Conservation (phyloP, 2,113 vertebrate species). For the Oreochromis spilurus region DNA sequence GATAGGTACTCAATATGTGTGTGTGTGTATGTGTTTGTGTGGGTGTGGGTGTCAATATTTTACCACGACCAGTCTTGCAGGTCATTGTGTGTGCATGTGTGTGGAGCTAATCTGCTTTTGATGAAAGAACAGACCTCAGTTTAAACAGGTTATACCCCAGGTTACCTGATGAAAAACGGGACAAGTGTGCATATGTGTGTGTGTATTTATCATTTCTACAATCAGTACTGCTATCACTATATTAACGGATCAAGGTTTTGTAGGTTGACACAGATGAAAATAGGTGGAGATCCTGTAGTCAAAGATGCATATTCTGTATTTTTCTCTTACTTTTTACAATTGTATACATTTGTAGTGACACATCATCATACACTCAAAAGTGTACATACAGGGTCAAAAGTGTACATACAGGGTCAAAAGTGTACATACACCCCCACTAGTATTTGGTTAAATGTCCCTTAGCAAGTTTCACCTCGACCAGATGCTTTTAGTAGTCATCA, state of each 20-base stretch:
- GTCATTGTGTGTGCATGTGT: not conserved
- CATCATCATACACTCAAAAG: not conserved
- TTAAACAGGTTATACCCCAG: not conserved
- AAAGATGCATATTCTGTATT: not conserved
- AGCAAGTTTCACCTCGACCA: not conserved
- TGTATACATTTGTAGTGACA: not conserved
- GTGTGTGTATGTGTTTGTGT: not conserved
- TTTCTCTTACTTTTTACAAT: not conserved
- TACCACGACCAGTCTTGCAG: not conserved
- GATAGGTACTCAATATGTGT: slow-evolving; percentile 7
- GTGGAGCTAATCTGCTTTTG: not conserved
- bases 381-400: not conserved
- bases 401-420: not conserved
- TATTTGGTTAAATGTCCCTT: not conserved
- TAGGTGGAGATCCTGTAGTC: not conserved
- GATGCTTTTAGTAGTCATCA: not conserved
- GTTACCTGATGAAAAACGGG: not conserved
- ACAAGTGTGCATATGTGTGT: not conserved
- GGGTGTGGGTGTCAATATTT: not conserved
- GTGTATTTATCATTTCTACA: not conserved
- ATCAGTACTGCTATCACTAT: not conserved
- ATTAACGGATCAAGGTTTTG: not conserved
- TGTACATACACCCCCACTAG: not conserved
- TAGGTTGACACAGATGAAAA: not conserved
- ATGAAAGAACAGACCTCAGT: not conserved